Base-by-base conservation (phyloP, 2,113 vertebrate species). In the Sturnira hondurensis region DNA sequence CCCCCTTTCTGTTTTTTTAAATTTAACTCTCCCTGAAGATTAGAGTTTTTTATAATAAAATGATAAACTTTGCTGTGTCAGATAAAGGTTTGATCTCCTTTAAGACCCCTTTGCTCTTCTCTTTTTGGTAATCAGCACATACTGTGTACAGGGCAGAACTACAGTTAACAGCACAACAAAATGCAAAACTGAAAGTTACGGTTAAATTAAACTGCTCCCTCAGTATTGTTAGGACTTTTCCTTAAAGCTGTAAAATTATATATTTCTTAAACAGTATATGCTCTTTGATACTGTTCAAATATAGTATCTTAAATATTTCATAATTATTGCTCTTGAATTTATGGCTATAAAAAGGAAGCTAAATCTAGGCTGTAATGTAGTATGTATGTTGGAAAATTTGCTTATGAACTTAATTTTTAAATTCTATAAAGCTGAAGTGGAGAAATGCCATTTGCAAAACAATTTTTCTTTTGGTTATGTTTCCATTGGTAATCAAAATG, bases 31-130 rank as follows among this genome's bases (percentile, higher is more conserved):
- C 12, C n/a, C 26, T 78, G 16, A 61, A 86, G 84, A 86, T 86
- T 65, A 82, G 31, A 16, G 13, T 95, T 93, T 45, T 93, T 93
- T 91, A 58, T 76, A 54, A 91, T 80, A 71, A 94, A 93, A 81
- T 36, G 36, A n/a, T 52, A 89, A 78, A 86, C 41, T 91, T 74
- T 68, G 47, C 63, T 95, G 0, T 71, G n/a, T 91, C 26, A 90
- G 20, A 31, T 94, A 43, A 81, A 88, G 14, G 7, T 87, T 96
- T 76, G 22, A 52, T 90, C 52, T 76, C 50, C 56, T 65, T 89
- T 65, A 71, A 88, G 58, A 89, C 56, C 56, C 2, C 47, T 86
- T 50, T 93, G 56, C 73, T 71, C 10, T 58, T 91, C 12, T 52
- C 58, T 93, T 47, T 93, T 47, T 71, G 24, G 47, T 54, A 94